A percentile compares a stretch with the other conserved stretches of the same genome.
Evolutionary conservation across 2,888 invertebrate species (phyloP).

Genomic region (Heliconius sara): DNA sequence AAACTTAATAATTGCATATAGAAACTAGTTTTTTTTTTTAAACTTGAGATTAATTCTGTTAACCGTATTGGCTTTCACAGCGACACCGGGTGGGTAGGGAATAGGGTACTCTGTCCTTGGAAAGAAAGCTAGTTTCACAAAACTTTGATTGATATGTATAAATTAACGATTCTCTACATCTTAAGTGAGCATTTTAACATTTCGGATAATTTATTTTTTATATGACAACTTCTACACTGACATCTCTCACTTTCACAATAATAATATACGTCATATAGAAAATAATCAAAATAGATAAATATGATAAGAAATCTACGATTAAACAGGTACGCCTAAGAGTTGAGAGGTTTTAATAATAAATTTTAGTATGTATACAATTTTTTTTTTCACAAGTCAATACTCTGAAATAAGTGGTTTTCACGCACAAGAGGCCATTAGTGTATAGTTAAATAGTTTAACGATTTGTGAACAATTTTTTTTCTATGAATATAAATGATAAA

Average conservation of each 20-base stretch:
- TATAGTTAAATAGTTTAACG: background rate
- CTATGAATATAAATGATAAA: background rate
- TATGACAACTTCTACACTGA: background rate
- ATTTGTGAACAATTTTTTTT: slow-evolving; percentile 4
- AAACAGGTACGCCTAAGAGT: slow-evolving; percentile 1
- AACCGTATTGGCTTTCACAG: no score
- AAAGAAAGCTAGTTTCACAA: no score
- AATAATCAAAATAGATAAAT: no score
- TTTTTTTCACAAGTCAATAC: background rate
- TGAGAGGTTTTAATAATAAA: background rate
- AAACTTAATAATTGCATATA: no score
- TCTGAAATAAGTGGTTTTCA: background rate
- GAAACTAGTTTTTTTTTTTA: no score
- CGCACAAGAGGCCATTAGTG: slow-evolving; percentile 9
- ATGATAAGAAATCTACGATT: no score
- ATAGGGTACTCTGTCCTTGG: no score
- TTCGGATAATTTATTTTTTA: background rate
- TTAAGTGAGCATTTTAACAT: no score
- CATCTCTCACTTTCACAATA: background rate
- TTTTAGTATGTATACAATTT: background rate
- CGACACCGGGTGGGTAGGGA: no score
- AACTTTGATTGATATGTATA: no score
- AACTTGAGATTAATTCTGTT: no score
- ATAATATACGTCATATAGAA: background rate
- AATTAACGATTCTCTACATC: no score